phyloP scores from a whole-genome alignment of 2,797 vertebrate genomes.

The Gobio occitaniae region DNA sequence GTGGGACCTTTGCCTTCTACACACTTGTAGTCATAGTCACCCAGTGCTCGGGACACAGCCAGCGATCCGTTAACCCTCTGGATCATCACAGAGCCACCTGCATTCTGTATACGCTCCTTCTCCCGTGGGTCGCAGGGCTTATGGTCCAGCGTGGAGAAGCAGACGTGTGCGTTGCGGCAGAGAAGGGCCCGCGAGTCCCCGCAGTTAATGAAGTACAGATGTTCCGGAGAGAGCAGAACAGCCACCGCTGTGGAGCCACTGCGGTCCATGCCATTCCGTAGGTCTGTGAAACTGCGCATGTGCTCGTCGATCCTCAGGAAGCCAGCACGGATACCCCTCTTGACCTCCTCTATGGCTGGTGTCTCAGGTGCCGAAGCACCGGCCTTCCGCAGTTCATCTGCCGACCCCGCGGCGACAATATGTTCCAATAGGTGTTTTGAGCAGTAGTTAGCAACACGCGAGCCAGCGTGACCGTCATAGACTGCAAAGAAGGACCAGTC shows the following conservation, averaged over 20 bases:
- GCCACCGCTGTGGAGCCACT: slow-evolving; percentile 99
- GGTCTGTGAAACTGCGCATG: slow-evolving; percentile 98
- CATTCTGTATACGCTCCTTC: slow-evolving; percentile 98
- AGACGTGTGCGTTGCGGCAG: slow-evolving; percentile 89
- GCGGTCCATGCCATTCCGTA: slow-evolving; percentile 97
- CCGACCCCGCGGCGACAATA: slow-evolving; percentile 87
- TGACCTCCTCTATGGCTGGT: slow-evolving; percentile 89
- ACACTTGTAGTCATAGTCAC: slow-evolving; percentile 99
- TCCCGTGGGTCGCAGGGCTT: slow-evolving; percentile 98
- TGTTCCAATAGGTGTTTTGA: slow-evolving; percentile 96
- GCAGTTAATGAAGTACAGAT: slow-evolving; percentile 98
- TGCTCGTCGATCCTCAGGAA: slow-evolving; percentile 98
- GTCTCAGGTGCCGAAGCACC: slow-evolving; percentile 40
- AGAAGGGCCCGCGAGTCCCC: slow-evolving; percentile 96
- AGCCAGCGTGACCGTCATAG: slow-evolving; percentile 97
- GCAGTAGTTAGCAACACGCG: slow-evolving; percentile 96
- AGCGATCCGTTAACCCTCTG: slow-evolving; percentile 97
- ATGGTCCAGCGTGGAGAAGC: slow-evolving; percentile 98
- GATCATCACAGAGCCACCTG: slow-evolving; percentile 98
- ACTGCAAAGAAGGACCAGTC: slow-evolving; percentile 99
- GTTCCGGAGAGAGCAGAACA: slow-evolving; percentile 91
- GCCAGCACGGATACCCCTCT: slow-evolving; percentile 92
- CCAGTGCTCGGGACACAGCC: slow-evolving; percentile 95
- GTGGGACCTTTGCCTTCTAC: slow-evolving; percentile 98
- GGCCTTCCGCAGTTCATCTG: slow-evolving; percentile 69